Evolutionary conservation across 2,113 vertebrate species (phyloP).

Genomic region (Myrmecobius fasciatus): DNA sequence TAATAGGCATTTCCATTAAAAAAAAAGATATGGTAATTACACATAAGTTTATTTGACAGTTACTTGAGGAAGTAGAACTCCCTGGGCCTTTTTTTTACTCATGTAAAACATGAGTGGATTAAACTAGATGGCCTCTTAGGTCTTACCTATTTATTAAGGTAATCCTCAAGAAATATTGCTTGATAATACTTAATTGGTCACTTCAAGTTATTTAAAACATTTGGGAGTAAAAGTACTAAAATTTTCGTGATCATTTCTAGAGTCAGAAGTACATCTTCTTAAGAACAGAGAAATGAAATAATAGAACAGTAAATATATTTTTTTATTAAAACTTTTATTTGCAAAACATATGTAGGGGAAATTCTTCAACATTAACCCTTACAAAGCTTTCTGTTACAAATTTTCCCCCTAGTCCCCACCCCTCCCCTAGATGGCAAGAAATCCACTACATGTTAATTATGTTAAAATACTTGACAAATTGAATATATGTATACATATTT

Average conservation of each 20-base stretch:
- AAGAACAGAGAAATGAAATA: not conserved
- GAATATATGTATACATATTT: no score
- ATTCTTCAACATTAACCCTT: no score
- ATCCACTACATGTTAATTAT: no score
- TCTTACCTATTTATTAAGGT: not conserved
- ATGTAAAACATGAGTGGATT: not conserved
- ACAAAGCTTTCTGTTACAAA: no score
- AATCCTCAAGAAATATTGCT: not conserved
- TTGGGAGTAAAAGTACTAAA: not conserved
- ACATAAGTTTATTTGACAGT: constrained; percentile 65
- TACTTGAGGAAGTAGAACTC: constrained; percentile 75
- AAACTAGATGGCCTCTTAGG: not conserved
- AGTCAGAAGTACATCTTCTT: not conserved
- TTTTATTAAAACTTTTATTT: no score
- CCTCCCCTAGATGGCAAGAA: no score
- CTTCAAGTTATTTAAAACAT: not conserved
- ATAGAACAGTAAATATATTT: not conserved
- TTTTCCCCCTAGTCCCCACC: no score
- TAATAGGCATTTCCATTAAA: not conserved
- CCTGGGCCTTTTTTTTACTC: constrained; percentile 65
- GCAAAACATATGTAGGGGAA: no score
- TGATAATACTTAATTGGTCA: not conserved
- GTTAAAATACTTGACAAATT: no score
- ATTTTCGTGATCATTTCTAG: not conserved
- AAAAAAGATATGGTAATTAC: not conserved